Evolutionary conservation across 2,888 invertebrate species (phyloP).

Genomic region (Acleris emargana): DNA sequence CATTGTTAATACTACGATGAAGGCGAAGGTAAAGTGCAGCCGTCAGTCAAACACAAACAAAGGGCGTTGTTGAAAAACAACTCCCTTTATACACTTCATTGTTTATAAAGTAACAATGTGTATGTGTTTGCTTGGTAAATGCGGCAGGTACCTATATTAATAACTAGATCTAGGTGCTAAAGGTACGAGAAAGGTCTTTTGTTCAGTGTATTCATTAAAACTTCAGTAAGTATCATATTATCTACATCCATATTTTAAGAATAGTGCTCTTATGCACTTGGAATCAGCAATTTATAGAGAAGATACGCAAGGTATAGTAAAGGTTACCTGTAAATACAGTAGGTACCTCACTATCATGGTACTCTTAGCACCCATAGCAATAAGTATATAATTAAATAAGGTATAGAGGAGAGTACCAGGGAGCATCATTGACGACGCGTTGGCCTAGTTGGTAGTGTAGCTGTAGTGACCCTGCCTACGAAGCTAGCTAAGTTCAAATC

Average conservation of each 20-base stretch:
- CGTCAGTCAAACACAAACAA: conserved; percentile 43
- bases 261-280: conserved; percentile 6
- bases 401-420: too few relatives aligned
- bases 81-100: conserved; percentile 66
- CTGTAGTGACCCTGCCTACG: too few relatives aligned
- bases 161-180: conserved; percentile 23
- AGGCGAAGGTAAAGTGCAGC: conserved; percentile 42
- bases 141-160: conserved; percentile 19
- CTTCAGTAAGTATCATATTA: conserved; percentile 23
- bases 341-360: too few relatives aligned
- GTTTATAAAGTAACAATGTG: conserved; percentile 66
- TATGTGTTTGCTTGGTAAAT: conserved; percentile 47
- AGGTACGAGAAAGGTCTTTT: conserved; percentile 26
- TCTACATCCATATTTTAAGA: conserved; percentile 9
- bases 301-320: too few relatives aligned
- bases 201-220: conserved; percentile 11
- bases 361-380: too few relatives aligned
- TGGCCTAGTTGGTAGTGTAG: too few relatives aligned
- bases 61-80: conserved; percentile 75
- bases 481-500: too few relatives aligned
- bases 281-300: neutral
- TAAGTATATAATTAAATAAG: too few relatives aligned
- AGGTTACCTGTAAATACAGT: too few relatives aligned
- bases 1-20: conserved; percentile 18
- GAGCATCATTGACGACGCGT: too few relatives aligned